Evolutionary conservation across 2,113 vertebrate species (phyloP).

Genomic region (Opisthocomus hoazin): DNA sequence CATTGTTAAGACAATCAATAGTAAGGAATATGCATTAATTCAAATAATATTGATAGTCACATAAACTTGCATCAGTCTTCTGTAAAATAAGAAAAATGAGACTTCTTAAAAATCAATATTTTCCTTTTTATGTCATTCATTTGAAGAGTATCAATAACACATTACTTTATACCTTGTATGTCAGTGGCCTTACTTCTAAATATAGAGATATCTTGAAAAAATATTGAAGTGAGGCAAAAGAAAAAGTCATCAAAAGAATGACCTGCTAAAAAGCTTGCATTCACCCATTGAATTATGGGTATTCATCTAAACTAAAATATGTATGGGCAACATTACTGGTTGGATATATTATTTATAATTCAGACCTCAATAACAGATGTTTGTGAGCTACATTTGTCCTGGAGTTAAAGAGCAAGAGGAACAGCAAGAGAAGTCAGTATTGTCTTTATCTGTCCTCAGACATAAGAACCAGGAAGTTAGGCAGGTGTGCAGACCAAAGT

Average conservation of each 20-base stretch:
- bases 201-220: slow-evolving; percentile 44
- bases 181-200: slow-evolving; percentile 59
- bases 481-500: slow-evolving; percentile 64
- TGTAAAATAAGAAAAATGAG: slow-evolving; percentile 81
- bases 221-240: slow-evolving; percentile 26
- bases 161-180: slow-evolving; percentile 73
- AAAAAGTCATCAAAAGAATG: slow-evolving; percentile 38
- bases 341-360: slow-evolving; percentile 46
- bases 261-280: slow-evolving; percentile 43
- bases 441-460: slow-evolving; percentile 42
- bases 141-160: slow-evolving; percentile 75
- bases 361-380: background rate
- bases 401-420: background rate
- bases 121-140: slow-evolving; percentile 76
- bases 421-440: background rate
- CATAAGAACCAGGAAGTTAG: slow-evolving; percentile 44
- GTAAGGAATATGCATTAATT: slow-evolving; percentile 82
- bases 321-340: slow-evolving; percentile 10
- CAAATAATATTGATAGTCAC: slow-evolving; percentile 80
- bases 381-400: slow-evolving; percentile 11
- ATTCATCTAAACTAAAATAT: slow-evolving; percentile 45
- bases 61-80: slow-evolving; percentile 75
- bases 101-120: slow-evolving; percentile 79
- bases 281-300: background rate
- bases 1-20: slow-evolving; percentile 82